phyloP scores from a whole-genome alignment of 2,888 invertebrate genomes.

The Chromoteleia sp. region DNA sequence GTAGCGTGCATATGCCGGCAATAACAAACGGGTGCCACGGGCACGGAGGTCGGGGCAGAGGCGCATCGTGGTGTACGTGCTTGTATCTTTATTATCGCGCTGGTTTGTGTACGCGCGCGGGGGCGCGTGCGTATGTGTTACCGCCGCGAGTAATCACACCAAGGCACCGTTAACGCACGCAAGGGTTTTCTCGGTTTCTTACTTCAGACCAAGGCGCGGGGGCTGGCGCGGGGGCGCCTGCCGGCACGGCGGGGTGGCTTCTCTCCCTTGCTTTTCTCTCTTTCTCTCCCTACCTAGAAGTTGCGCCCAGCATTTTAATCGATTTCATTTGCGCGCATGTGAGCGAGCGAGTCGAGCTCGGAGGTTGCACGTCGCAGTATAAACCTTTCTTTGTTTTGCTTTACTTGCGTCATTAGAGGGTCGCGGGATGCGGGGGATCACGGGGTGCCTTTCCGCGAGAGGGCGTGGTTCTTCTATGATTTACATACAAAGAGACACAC shows the following conservation, averaged over 20 bases:
- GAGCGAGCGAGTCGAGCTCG: conserved; percentile 84
- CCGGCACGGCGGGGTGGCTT: conserved; percentile 82
- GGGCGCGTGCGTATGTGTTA: conserved; percentile 63
- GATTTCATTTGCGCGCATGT: conserved; percentile 89
- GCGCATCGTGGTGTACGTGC: conserved; percentile 65
- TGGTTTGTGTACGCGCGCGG: conserved; percentile 19
- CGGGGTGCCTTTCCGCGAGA: conserved; percentile 75
- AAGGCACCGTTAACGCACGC: conserved; percentile 78
- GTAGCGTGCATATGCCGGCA: conserved; percentile 64
- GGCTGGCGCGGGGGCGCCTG: conserved; percentile 67
- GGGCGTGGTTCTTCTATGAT: conserved; percentile 83
- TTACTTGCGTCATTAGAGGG: conserved; percentile 86
- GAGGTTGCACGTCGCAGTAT: conserved; percentile 83
- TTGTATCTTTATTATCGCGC: conserved; percentile 70
- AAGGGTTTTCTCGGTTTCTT: conserved; percentile 84
- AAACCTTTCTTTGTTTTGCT: conserved; percentile 86
- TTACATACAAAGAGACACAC: conserved; percentile 68
- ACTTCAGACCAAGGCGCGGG: conserved; percentile 71
- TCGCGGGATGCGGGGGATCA: conserved; percentile 76
- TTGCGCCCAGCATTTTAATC: conserved; percentile 89
- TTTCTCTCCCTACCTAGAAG: conserved; percentile 86
- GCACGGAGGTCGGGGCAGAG: conserved; percentile 69
- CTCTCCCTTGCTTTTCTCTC: conserved; percentile 82
- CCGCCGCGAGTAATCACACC: conserved; percentile 71
- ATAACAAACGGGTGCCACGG: conserved; percentile 71